Conservation (phyloP, 64 coral and sea anemone species). For the Montipora cactus region DNA sequence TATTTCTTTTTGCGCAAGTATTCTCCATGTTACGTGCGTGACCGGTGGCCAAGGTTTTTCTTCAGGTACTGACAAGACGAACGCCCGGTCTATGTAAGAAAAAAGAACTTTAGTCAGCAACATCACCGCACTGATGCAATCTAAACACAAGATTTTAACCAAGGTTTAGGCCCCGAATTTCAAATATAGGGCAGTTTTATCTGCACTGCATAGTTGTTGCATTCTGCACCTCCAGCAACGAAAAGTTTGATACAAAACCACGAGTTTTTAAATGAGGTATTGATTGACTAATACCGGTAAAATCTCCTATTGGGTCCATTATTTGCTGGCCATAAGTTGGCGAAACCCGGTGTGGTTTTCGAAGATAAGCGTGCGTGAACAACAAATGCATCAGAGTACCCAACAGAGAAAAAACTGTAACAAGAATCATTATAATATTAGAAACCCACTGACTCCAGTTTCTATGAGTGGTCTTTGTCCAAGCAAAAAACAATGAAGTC, state of each 20-base stretch:
- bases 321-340: conserved; percentile 17
- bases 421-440: neutral
- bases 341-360: neutral
- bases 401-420: conserved; percentile 43
- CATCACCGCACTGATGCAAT: too few species aligned
- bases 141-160: too few species aligned
- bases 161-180: too few species aligned
- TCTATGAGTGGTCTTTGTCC: conserved; percentile 19
- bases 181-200: too few species aligned
- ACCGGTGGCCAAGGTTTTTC: too few species aligned
- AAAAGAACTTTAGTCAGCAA: too few species aligned
- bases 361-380: conserved; percentile 50
- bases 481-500: conserved; percentile 45
- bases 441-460: conserved; percentile 31
- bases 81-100: too few species aligned
- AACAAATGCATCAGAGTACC: conserved; percentile 44
- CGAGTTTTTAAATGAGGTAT: neutral
- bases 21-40: too few species aligned
- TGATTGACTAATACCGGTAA: neutral
- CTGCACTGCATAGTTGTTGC: neutral
- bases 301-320: neutral
- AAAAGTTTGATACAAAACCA: neutral
- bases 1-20: too few species aligned
- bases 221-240: neutral
- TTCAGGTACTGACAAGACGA: too few species aligned